Evolutionary conservation across 2,797 vertebrate species (phyloP), one percentile per base, ranked within the genome.

Genomic region (Enteromius treurensis): DNA sequence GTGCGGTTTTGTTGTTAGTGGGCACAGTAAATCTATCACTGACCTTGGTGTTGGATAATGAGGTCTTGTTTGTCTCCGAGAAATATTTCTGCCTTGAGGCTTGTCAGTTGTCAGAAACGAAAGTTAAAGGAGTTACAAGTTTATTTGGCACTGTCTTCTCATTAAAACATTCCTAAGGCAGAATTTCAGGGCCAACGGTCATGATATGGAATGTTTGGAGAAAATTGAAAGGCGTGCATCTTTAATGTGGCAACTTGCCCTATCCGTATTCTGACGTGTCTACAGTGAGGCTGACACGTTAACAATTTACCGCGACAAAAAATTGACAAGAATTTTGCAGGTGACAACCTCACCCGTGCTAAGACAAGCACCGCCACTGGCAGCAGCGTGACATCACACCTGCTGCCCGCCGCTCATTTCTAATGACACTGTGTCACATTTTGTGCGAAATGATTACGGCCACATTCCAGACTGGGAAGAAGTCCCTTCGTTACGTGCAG

Each of bases 371-470:
- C 49, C 23, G 55, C 42, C 29, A 45, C 21, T 83, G 75, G 75
- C 51, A 62, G 65, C 53, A 77, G 74, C 34, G 42, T 77, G 67
- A 32, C 17, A 62, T 42, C 58, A 76, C 81, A 53, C 64, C 74
- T 49, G 77, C 37, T 15, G n/a, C 37, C 77, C 26, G 55, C 19
- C 55, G 40, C 77, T 80, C 82, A 13, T 42, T 67, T 64, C 60
- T 6, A 26, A 83, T 81, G n/a, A 73, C 34, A 81, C 79, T 58
- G 78, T 84, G 3, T 83, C 62, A 86, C 60, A 70, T 78, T 84
- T 55, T 58, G 75, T 83, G 80, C 51, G 17, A 10, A 58, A 77
- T 80, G 82, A 73, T 87, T 77, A 40, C 32, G n/a, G 32, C 80
- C 32, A 17, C 32, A 73, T 74, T 85, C 79, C 73, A 81, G 79